These are phyloP conservation scores for Maniola jurtina DNA, from an alignment of 1,140 invertebrate genomes.

Conservation along the genomic window DNA sequence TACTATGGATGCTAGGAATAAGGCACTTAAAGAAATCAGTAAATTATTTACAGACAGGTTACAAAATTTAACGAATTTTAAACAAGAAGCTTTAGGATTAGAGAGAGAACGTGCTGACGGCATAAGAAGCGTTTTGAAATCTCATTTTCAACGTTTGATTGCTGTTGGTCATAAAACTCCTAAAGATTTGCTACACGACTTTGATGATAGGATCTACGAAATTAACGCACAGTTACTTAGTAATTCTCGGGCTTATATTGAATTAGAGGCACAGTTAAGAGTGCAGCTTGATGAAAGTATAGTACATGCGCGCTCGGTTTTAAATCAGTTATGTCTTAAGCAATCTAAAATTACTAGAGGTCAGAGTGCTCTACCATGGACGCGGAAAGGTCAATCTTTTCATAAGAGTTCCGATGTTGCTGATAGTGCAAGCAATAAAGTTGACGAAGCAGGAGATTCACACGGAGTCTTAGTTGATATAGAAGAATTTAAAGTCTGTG, in stretches of 20 bases:
- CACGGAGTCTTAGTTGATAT: conserved; percentile 26
- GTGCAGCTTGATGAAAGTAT: conserved; percentile 48
- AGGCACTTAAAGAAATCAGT: conserved; percentile 40
- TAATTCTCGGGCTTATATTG: conserved; percentile 52
- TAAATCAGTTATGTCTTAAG: conserved; percentile 52
- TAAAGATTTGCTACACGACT: conserved; percentile 54
- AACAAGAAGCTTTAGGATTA: conserved; percentile 44
- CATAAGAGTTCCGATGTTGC: conserved; percentile 32
- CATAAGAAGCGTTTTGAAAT: conserved; percentile 45
- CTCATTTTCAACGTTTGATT: conserved; percentile 50
- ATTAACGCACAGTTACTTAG: conserved; percentile 65
- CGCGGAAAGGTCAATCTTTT: conserved; percentile 13
- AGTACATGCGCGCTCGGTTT: conserved; percentile 36
- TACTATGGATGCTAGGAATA: conserved; percentile 30
- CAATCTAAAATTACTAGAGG: conserved; percentile 22
- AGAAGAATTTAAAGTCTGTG: conserved; percentile 40
- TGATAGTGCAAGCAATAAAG: conserved; percentile 14
- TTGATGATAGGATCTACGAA: conserved; percentile 59
- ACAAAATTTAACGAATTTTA: conserved; percentile 44
- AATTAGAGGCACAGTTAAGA: conserved; percentile 50
- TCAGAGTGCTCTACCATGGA: conserved; percentile 36
- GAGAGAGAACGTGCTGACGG: conserved; percentile 53
- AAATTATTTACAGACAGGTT: conserved; percentile 36
- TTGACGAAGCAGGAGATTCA: conserved; percentile 10
- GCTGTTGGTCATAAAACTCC: conserved; percentile 47